Evolutionary conservation across 2,888 invertebrate species (phyloP), one percentile per base, ranked within the genome.

Genomic region (Cloeon dipterum): DNA sequence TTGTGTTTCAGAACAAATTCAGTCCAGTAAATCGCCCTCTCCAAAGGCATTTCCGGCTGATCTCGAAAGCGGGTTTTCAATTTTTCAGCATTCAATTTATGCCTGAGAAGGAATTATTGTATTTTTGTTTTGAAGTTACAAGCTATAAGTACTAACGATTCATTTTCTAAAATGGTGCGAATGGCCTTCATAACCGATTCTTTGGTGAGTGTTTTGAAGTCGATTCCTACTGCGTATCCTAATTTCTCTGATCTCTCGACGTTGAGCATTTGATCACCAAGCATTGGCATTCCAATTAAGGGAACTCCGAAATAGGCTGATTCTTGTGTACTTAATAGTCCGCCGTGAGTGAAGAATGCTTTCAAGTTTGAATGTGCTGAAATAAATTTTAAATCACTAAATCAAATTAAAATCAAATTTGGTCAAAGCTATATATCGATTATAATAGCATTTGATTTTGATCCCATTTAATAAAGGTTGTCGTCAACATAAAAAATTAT

Each of bases 321-420:
- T 48, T 70, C 70, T 42, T 62, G 62, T 8, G 61, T 53, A 40
- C 66, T 65, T 45, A 68, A 56, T 32, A 65, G 52, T 1, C 69
- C 70, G 20, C 66, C 68, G 46, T 68, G 65, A 8, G 65, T 66
- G 39, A 71, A 62, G 42, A 70, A 68, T 1, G 63, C 47, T 43
- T 58, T 61, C 2, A 66, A 55, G 39, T 65, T 66, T 2, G 55
- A 53, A 50, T 70, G 67, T 2, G 59, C 63, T 63, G 44, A n/a
- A n/a, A n/a, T n/a, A n/a, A n/a, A n/a, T n/a, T n/a, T n/a, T n/a
- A n/a, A n/a, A n/a, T n/a, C n/a, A n/a, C n/a, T n/a, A n/a, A n/a
- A n/a, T n/a, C n/a, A n/a, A n/a, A n/a, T n/a, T n/a, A n/a, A n/a
- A n/a, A n/a, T n/a, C n/a, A n/a, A n/a, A n/a, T n/a, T n/a, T n/a